These are phyloP conservation scores for Mantis religiosa DNA, from an alignment of 2,888 invertebrate species.

Conservation along the genomic window DNA sequence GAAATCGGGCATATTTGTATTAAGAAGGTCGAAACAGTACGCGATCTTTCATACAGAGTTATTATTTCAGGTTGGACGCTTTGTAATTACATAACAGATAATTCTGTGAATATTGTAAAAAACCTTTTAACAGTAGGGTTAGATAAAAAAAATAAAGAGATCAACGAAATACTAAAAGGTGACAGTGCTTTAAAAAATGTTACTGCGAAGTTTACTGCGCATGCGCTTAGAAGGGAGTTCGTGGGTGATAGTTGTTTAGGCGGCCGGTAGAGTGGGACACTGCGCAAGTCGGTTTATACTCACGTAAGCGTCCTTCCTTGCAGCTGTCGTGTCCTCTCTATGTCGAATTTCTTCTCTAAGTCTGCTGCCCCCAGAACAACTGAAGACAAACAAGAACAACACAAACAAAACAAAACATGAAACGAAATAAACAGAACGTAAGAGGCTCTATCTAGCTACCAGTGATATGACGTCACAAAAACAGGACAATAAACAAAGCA, in stretches of 20 bases:
- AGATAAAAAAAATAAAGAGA: too few species aligned
- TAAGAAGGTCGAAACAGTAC: too few species aligned
- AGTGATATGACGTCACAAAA: not conserved
- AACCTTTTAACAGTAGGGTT: too few species aligned
- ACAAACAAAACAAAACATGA: not conserved
- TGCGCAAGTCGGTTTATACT: not conserved
- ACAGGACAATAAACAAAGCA: not conserved
- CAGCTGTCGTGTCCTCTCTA: not conserved
- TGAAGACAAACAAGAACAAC: constrained; percentile 1
- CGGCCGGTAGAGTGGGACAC: not conserved
- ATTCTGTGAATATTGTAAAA: too few species aligned
- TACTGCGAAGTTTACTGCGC: not conserved
- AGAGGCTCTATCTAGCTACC: not conserved
- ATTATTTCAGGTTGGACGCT: too few species aligned
- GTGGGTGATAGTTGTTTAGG: not conserved
- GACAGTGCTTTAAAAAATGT: too few species aligned
- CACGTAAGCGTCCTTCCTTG: not conserved
- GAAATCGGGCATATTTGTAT: too few species aligned
- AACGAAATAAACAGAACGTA: not conserved
- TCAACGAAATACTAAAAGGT: too few species aligned
- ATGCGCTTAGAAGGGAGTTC: not conserved
- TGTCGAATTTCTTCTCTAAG: not conserved
- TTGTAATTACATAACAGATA: too few species aligned
- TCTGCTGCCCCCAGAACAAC: not conserved
- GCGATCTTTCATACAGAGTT: too few species aligned